Conservation (phyloP, 1,140 invertebrate species). For the Sitophilus oryzae region DNA sequence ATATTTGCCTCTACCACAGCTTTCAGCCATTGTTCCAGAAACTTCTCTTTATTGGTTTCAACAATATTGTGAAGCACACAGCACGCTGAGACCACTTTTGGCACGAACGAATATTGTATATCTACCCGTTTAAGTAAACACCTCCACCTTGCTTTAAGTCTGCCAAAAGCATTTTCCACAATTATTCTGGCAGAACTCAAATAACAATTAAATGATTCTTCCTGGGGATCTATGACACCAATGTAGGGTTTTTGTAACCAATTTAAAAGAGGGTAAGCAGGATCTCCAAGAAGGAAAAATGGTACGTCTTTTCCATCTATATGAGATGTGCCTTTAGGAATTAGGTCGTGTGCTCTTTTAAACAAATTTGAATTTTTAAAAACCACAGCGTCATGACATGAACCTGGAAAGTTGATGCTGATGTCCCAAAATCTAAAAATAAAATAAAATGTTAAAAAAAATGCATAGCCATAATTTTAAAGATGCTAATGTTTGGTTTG, state of each 20-base stretch:
- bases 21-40: not conserved
- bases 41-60: not conserved
- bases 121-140: slow-evolving; percentile 26
- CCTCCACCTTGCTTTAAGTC: slow-evolving; percentile 32
- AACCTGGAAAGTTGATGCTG: not conserved
- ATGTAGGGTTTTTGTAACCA: slow-evolving; percentile 41
- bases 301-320: not conserved
- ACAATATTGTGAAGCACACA: slow-evolving; percentile 18
- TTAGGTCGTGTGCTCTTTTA: not conserved
- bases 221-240: slow-evolving; percentile 15
- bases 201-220: slow-evolving; percentile 40
- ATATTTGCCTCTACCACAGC: not conserved
- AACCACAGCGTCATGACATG: slow-evolving; percentile 2
- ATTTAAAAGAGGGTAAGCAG: slow-evolving; percentile 26
- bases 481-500: not conserved
- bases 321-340: not conserved
- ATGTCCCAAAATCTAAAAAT: slow-evolving; percentile 1
- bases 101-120: slow-evolving; percentile 25
- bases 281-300: slow-evolving; percentile 28
- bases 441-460: not conserved
- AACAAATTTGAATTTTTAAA: not conserved
- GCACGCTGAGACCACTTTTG: slow-evolving; percentile 23
- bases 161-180: slow-evolving; percentile 42
- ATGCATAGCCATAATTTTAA: not conserved
- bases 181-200: slow-evolving; percentile 31